Evolutionary conservation across 2,113 vertebrate species (phyloP).

Genomic region (Caretta caretta): DNA sequence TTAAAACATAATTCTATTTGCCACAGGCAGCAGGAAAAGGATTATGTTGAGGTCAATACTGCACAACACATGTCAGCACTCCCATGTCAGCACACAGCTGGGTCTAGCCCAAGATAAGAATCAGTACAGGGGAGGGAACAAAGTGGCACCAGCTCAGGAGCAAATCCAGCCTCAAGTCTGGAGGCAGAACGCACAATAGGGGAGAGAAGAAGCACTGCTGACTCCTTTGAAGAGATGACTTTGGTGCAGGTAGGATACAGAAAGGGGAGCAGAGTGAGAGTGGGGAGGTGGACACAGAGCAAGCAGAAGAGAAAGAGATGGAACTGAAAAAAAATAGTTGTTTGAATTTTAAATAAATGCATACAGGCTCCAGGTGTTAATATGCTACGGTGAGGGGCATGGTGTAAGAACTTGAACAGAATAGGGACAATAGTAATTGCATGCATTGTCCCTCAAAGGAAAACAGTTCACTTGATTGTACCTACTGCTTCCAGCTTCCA

Average conservation of each 20-base stretch:
- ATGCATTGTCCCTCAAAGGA: not conserved
- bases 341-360: not conserved
- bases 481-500: not conserved
- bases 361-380: not conserved
- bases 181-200: not conserved
- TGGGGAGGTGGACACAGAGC: not conserved
- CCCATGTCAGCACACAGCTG: not conserved
- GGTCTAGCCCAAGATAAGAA: not conserved
- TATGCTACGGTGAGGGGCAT: accelerated
- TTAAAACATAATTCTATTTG: not conserved
- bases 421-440: not conserved
- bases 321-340: not conserved
- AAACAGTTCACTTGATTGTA: not conserved
- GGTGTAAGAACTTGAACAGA: not conserved
- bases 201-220: not conserved
- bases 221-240: not conserved
- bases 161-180: not conserved
- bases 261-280: not conserved
- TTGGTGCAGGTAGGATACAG: not conserved
- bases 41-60: not conserved
- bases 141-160: not conserved
- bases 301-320: not conserved
- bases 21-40: not conserved
- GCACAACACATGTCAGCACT: conserved; percentile 6
- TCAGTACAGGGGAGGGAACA: not conserved